Evolutionary conservation across 64 coral and sea anemone genomes (phyloP).

Genomic region (Catalaphyllia jardinei): DNA sequence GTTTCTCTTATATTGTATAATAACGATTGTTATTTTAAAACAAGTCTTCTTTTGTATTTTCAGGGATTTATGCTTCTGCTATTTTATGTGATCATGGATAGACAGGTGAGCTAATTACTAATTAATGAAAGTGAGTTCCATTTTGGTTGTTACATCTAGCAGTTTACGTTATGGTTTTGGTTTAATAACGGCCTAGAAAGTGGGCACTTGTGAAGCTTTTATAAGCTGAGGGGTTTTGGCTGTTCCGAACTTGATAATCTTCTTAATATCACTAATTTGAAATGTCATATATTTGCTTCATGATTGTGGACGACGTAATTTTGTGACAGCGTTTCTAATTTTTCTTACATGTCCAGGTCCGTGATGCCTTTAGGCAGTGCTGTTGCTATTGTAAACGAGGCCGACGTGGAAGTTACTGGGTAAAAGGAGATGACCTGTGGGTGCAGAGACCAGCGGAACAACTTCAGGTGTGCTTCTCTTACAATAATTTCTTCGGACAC

Average conservation of each 20-base stretch:
- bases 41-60: constrained; percentile 1
- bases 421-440: constrained; percentile 1
- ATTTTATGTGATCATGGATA: constrained; percentile 82
- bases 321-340: background rate
- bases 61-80: constrained; percentile 85
- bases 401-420: constrained; percentile 50
- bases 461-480: background rate
- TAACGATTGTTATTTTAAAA: constrained; percentile 25
- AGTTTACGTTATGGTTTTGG: too few species aligned
- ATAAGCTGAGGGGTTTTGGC: too few species aligned
- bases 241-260: too few species aligned
- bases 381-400: constrained; percentile 49
- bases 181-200: too few species aligned
- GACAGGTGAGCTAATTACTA: constrained; percentile 53
- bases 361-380: constrained; percentile 47
- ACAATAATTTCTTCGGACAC: too few species aligned
- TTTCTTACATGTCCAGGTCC: constrained; percentile 35
- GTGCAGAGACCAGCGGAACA: background rate
- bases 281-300: too few species aligned
- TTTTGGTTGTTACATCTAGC: too few species aligned
- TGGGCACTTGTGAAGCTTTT: too few species aligned
- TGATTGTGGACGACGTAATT: too few species aligned
- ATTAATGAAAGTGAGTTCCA: too few species aligned
- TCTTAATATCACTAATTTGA: too few species aligned
- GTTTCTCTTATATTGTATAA: background rate